A percentile compares a stretch with the other conserved stretches of the same genome.
phyloP scores from a whole-genome alignment of 2,888 invertebrate species.

The Ganaspis brasiliensis region DNA sequence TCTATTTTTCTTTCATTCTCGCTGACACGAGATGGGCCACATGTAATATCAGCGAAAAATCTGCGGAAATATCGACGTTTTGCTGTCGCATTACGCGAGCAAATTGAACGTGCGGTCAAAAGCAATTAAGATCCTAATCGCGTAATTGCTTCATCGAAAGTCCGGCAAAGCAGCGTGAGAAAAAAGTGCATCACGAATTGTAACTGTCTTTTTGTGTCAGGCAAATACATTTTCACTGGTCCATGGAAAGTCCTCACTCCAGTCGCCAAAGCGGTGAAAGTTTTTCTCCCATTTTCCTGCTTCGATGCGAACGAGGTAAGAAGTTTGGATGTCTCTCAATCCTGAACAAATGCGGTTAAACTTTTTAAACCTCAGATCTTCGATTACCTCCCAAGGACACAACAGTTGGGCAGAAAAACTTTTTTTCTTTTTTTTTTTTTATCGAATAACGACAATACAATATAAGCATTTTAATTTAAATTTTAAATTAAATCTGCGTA shows the following conservation, averaged over 20 bases:
- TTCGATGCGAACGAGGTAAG: constrained; percentile 52
- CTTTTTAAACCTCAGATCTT: constrained; percentile 44
- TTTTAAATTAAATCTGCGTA: background rate
- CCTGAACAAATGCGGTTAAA: constrained; percentile 46
- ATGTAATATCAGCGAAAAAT: constrained; percentile 34
- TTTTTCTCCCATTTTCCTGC: constrained; percentile 39
- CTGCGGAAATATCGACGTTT: constrained; percentile 25
- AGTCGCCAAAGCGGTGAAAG: constrained; percentile 15
- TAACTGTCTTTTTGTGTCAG: background rate
- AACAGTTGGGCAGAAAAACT: background rate
- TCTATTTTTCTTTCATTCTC: constrained; percentile 21
- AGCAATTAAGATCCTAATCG: constrained; percentile 36
- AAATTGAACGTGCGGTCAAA: constrained; percentile 38
- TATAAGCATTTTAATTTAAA: background rate
- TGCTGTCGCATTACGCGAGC: constrained; percentile 15
- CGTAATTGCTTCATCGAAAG: constrained; percentile 34
- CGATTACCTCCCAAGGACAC: constrained; percentile 28
- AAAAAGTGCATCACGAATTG: constrained; percentile 36
- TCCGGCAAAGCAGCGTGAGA: background rate
- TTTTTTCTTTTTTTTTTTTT: too few species aligned
- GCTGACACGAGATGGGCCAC: background rate
- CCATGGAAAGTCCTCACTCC: constrained; percentile 10
- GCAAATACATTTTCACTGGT: constrained; percentile 34
- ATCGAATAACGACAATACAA: constrained; percentile 21
- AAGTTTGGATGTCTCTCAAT: constrained; percentile 57